phyloP scores from a whole-genome alignment of 37 sponge, comb jelly and placozoan species.

The Geodia barretti region DNA sequence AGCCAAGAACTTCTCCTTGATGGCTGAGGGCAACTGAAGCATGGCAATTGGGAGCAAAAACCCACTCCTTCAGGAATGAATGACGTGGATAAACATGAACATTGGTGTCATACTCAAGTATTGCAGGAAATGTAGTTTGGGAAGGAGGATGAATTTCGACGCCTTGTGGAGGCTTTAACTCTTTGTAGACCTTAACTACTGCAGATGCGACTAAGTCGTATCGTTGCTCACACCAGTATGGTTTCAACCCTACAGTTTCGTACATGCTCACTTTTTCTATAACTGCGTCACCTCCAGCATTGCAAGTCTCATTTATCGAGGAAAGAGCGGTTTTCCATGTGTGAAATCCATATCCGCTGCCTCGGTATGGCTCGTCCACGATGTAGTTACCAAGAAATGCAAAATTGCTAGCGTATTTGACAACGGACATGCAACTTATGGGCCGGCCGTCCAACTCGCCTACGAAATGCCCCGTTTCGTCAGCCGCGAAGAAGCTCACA shows the following conservation, averaged over 20 bases:
- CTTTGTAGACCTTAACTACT: background rate
- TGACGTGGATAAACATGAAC: background rate
- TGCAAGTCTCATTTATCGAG: background rate
- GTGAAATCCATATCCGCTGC: slow-evolving; percentile 6
- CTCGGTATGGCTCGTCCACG: slow-evolving; percentile 12
- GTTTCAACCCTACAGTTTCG: background rate
- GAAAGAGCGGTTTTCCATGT: background rate
- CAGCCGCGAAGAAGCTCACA: background rate
- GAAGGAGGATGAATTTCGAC: background rate
- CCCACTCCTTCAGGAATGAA: background rate
- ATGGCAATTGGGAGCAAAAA: background rate
- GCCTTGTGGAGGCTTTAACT: background rate
- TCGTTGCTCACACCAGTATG: background rate
- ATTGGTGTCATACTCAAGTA: background rate
- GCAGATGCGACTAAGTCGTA: background rate
- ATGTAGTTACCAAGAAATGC: slow-evolving; percentile 6
- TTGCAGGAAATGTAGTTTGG: background rate
- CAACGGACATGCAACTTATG: background rate
- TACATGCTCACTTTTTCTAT: background rate
- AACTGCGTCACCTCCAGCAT: background rate
- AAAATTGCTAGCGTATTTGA: background rate
- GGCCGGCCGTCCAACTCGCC: slow-evolving; percentile 16
- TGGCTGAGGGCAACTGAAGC: background rate
- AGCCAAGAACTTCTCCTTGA: slow-evolving; percentile 11
- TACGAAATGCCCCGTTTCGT: slow-evolving; percentile 1